Evolutionary conservation across 2,888 invertebrate genomes (phyloP), one percentile per base, ranked within the genome.

Genomic region (Ectemnius cavifrons): DNA sequence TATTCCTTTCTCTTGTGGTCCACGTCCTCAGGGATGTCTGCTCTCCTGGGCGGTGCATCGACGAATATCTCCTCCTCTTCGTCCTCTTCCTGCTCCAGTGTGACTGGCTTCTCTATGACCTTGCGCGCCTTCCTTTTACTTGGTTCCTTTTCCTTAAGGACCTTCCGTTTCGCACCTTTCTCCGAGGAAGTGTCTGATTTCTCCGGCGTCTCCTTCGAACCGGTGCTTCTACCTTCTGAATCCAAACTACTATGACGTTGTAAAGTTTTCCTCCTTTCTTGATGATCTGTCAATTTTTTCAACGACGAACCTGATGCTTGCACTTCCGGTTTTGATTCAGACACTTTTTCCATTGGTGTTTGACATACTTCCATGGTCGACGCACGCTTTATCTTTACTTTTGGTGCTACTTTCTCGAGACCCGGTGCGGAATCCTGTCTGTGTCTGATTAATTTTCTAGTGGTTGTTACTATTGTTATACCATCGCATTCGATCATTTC

Each of bases 311-410:
- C 37, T 8, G 20, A 47, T 16, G 66, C 59, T 1, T 28, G 59
- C 8, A 0, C 46, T 1, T 37, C 57, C 11, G 1, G 47, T 1
- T 1, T 11, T 3, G 27, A 2, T 27, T 62, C 77, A 28, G 49
- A 23, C 62, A 60, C 59, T 57, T 60, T 52, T 0, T 57, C 57
- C 0, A 4, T 46, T 20, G 47, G 13, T 0, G 4, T 14, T 6
- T 62, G 75, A 4, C 67, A 70, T 5, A 65, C 56, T 16, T 79
- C 62, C 28, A 27, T 5, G 37, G 66, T 27, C 13, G 28, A 69
- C 49, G 73, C 81, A 66, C 20, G 75, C 76, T 77, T 84, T 80
- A 67, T 84, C 67, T 77, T 88, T 72, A 76, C 83, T 2, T 76
- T 84, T 0, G 85, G 85, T 0, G 75, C 65, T 6, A 74, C 81